Evolutionary conservation across 2,113 vertebrate genomes (phyloP), one percentile per base, ranked within the genome.

Genomic region (Mustela nigripes): DNA sequence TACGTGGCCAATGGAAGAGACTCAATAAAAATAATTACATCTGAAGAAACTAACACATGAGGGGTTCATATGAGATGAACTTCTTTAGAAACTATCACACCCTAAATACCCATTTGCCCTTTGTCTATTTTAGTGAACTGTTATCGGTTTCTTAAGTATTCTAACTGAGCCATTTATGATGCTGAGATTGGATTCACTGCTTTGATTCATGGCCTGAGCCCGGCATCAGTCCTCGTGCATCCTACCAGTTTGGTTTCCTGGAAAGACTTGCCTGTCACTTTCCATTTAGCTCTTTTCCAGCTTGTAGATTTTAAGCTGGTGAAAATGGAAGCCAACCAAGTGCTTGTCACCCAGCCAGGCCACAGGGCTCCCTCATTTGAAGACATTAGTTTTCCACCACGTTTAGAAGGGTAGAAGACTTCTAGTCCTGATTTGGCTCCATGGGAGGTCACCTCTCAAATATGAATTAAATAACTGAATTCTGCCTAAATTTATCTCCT

Each of bases 211-310:
- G 48, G 95, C 67, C 71, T 96, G 53, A 89, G 39, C 85, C 82
- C 91, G 50, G 28, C 82, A 76, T 69, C 42, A 53, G 2, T 87
- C 12, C 65, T 89, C 56, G 3, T 87, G 45, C 31, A 65, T 87
- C 45, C 58, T 94, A 97, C 98, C 58, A 0, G 3, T 97, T 96
- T 98, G 86, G 50, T 78, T 97, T 98, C 98, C 95, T 98, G 62
- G 53, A 97, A 98, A 97, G 95, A 92, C 91, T 45, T 76, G 67
- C 89, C 92, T 97, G 97, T 92, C 98, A 97, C 58, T 79, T 98
- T 97, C 76, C 78, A 96, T 96, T 98, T 97, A 97, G 36, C 14
- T 71, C 24, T 63, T 94, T 69, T 94, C 63, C 89, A 97, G 96
- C 92, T 96, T 98, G 93, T 80, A 95, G 89, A 86, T 97, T 94